Base-by-base conservation (phyloP, 2,113 vertebrate genomes). In the Rhinoptilus africanus region DNA sequence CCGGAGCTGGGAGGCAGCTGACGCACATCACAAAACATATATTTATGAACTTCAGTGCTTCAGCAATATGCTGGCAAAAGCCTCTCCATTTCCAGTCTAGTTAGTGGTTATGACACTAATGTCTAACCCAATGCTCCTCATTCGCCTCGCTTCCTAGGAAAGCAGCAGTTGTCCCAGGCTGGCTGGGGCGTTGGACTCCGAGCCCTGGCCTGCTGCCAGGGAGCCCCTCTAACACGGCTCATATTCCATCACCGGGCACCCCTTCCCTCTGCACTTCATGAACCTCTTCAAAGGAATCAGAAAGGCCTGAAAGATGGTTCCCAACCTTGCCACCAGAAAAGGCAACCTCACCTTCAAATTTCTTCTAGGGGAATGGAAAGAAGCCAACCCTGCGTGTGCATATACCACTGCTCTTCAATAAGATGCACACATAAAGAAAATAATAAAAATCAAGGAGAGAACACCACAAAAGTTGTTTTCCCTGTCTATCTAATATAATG, bases 101-200 rank as follows among this genome's bases (percentile, higher is more conserved):
- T n/a, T 10, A 35, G 20, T 9, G 18, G 27, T 15, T 56, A 7
- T 15, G 59, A 54, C 34, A 50, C 23, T n/a, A 4, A 20, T 5
- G 8, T 22, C 41, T 74, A 69, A 22, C 5, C 27, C 56, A 30
- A 27, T 14, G 16, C 56, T 75, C 16, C 41, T 17, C 8, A 19
- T 12, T 69, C 16, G 10, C 39, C 37, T 56, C 8, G 21, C 48
- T 34, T 47, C 50, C 63, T 12, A 51, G 21, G 73, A 32, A 30
- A 43, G 27, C 73, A 23, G 59, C 0, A 0, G 27, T 6, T 57
- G 18, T 45, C 17, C 72, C 34, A 5, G 35, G 54, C 20, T 9
- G 21, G 14, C 48, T 3, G 45, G 37, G 27, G 8, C 6, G 1
- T 4, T 3, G 6, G 18, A 17, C 14, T 1, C 5, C 0, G 41